Base-by-base conservation (phyloP, 2,113 vertebrate species). In the Opisthocomus hoazin region DNA sequence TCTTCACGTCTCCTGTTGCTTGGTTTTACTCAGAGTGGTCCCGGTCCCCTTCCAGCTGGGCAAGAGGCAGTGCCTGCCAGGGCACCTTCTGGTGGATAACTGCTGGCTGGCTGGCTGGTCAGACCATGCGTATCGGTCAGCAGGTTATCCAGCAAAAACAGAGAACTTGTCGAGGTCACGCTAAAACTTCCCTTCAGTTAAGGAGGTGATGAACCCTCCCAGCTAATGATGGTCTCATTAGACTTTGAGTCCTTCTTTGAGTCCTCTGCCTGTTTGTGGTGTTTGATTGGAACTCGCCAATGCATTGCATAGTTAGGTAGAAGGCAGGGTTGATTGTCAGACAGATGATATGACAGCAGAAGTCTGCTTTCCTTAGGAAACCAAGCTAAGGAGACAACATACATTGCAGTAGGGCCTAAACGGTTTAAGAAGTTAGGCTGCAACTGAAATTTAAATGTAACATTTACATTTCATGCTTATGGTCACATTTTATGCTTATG, bases 321-420 rank as follows among this genome's bases (percentile, higher is more conserved):
- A 58, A 63, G 75, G 20, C 14, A 3, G 30, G 15, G 14, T 30
- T 73, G 30, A 21, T 64, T 60, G 58, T 69, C 54, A 60, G 53
- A 11, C 23, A 48, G 43, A 20, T 48, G 24, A 70, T 51, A 10
- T 0, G 0, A 60, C 48, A 69, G 24, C 5, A 0, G 27, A 80
- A 36, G 21, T 77, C 21, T 12, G 22, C 27, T 65, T 76, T 80
- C 56, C 34, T 63, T 81, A 78, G 87, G 84, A 71, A 74, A 78
- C 20, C 63, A 75, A 71, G 37, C 45, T 79, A 64, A 84, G 51
- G 43, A 78, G 37, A n/a, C 60, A 46, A 22, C 19, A 6, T 24
- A 58, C 2, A 0, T 85, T 56, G 66, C 29, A 79, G 30, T 37
- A 56, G 65, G 26, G 43, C 34, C 75, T 82, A 21, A 93, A 50